Base-by-base conservation (phyloP, 2,888 invertebrate species). In the Petrolisthes manimaculis region DNA sequence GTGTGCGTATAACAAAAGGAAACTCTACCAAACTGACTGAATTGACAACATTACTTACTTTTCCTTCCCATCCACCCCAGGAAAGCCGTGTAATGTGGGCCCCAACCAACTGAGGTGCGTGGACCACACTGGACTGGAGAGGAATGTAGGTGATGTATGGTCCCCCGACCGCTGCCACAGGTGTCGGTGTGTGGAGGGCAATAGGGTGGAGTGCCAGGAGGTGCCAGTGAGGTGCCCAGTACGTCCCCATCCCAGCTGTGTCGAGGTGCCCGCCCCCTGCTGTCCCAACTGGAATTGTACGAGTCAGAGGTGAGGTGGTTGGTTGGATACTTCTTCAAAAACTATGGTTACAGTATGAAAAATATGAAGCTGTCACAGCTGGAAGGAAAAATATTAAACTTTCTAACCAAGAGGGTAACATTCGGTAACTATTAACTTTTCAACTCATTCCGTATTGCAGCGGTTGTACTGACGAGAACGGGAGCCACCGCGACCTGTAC, bases 91-190 rank as follows among this genome's bases (percentile, higher is more conserved):
- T 18, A 53, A 53, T 77, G 77, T 9, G 51, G 51, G 51, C n/a
- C 54, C 51, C n/a, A n/a, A 77, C 12, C n/a, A 79, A 14, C 9
- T n/a, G 61, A 21, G 61, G 12, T 82, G 82, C 69, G 83, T 83
- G 83, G 83, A 83, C 75, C 12, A 54, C 3, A 83, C 74, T 6
- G 83, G 83, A n/a, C 12, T 75, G 75, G 54, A 55, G 54, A 53
- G 83, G 83, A 21, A 53, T 12, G 74, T 24, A 53, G 83, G 83
- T 4, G 83, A 83, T 3, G 37, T 53, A 24, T 83, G 54, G 54
- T 9, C 5, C 55, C 18, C 74, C 8, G 83, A 51, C 83, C 54
- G 18, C 14, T 75, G 83, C n/a, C 12, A 53, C 9, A 12, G 14
- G 9, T 83, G 83, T 14, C 12, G 12, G 37, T 83, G 83, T 69